Evolutionary conservation across 2,113 vertebrate species (phyloP).

Genomic region (Leptocoma aspasia): DNA sequence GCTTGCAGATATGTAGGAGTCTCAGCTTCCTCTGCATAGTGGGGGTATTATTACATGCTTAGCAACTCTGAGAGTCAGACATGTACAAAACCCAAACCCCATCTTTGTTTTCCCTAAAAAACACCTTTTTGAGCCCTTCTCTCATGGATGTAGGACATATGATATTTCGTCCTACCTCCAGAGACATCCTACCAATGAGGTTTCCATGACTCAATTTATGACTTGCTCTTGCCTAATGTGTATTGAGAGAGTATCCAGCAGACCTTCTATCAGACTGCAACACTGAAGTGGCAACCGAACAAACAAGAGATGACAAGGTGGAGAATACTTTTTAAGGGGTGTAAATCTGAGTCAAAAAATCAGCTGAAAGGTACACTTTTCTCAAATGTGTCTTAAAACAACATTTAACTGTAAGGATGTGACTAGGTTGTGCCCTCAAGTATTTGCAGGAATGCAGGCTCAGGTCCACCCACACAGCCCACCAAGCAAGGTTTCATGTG

Average conservation of each 20-base stretch:
- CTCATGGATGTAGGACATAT: neutral
- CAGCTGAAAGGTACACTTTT: neutral
- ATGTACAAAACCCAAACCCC: neutral
- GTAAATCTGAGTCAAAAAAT: neutral
- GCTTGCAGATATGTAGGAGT: neutral
- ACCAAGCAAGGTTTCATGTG: conserved; percentile 1
- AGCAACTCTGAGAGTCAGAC: neutral
- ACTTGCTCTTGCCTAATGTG: neutral
- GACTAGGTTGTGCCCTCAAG: neutral
- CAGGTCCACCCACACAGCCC: neutral
- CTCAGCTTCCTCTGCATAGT: neutral
- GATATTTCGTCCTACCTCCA: neutral
- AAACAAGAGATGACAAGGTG: neutral
- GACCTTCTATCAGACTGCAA: neutral
- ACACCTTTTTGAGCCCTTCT: neutral
- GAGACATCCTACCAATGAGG: neutral
- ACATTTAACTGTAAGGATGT: neutral
- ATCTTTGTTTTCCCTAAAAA: neutral
- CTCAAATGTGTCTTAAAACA: neutral
- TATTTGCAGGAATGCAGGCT: neutral
- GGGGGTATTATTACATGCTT: neutral
- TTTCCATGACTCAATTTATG: neutral
- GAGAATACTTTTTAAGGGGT: neutral
- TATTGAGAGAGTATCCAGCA: neutral
- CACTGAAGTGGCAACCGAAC: neutral